Evolutionary conservation across 2,113 vertebrate species (phyloP), one percentile per base, ranked within the genome.

Genomic region (Oncorhynchus gorbuscha): DNA sequence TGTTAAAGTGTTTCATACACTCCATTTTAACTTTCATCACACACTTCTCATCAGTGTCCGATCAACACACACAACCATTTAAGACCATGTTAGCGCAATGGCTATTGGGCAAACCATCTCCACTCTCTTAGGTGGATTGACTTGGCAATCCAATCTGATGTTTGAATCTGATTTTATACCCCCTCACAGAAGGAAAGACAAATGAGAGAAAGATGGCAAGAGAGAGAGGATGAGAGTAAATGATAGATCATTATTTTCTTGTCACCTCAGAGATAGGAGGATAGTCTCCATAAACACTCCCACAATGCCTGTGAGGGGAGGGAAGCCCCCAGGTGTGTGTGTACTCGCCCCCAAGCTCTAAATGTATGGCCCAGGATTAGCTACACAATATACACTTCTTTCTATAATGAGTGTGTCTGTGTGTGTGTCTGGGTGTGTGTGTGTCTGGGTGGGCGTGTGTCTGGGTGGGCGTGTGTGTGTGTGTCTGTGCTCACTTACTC

Each of bases 81-180:
- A 7, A 35, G 32, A 35, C 32, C 32, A 35, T 35, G 32, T 7
- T 35, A 35, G 32, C 5, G 32, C 32, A 35, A 35, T 35, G 32
- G 4, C 32, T 32, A 32, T 32, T 32, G 32, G 32, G 32, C 32
- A 5, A 32, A 32, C 32, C 32, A 32, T 32, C 32, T 30, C 30
- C 30, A 32, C 32, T 5, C 5, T 32, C 32, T 32, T 32, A 32
- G 32, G 32, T 28, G 28, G 61, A 74, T 76, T 0, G 75, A 30
- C 72, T 71, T 74, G 83, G 79, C 84, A 80, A 83, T 79, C 78
- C 74, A 78, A 80, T 80, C 9, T 78, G 66, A 84, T 81, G 67
- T 8, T 70, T 1, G 72, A 80, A 84, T 83, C 82, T 69, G 6
- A 48, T n/a, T 3, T 45, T 16, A 69, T 45, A 28, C 65, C 14